A percentile compares a stretch with the other conserved stretches of the same genome.
Evolutionary conservation across 2,113 vertebrate genomes (phyloP).

Genomic region (Gymnogyps californianus): DNA sequence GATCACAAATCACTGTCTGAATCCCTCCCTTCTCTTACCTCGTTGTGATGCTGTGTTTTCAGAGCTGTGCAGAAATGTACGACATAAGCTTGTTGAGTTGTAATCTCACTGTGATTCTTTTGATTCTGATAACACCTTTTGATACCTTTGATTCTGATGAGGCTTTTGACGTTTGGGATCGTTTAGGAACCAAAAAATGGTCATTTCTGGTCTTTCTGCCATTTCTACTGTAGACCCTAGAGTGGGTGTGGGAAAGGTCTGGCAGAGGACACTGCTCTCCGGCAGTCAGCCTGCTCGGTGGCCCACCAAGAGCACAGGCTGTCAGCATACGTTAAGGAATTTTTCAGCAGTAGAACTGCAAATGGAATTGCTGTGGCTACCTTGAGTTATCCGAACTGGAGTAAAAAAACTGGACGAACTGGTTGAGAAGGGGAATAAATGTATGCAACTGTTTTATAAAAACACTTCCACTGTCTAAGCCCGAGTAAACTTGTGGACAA

Average conservation of each 20-base stretch:
- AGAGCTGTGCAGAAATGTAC: background rate
- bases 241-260: background rate
- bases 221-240: background rate
- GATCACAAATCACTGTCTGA: background rate
- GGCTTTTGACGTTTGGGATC: background rate
- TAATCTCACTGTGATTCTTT: background rate
- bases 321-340: background rate
- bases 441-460: background rate
- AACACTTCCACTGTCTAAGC: background rate
- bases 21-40: background rate
- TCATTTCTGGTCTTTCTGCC: background rate
- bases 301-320: background rate
- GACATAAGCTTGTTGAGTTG: background rate
- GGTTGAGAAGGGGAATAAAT: background rate
- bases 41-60: background rate
- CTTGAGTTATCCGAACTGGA: background rate
- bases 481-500: background rate
- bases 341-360: background rate
- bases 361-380: background rate
- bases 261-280: background rate
- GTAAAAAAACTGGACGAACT: background rate
- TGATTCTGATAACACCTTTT: background rate
- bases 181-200: background rate
- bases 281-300: background rate
- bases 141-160: background rate